Conservation (phyloP, 1,140 invertebrate genomes). For the Stegodyphus dumicola region DNA sequence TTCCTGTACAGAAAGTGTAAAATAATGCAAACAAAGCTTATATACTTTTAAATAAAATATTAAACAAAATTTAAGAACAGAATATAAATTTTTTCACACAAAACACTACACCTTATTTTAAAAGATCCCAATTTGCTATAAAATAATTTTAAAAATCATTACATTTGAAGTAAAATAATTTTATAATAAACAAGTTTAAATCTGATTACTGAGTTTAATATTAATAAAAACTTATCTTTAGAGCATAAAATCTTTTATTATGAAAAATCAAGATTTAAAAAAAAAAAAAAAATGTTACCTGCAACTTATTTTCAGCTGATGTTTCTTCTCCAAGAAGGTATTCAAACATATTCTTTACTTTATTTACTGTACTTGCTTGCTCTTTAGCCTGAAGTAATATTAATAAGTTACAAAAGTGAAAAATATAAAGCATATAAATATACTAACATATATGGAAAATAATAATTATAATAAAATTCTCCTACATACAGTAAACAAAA, state of each 20-base stretch:
- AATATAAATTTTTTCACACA: conserved; percentile 13
- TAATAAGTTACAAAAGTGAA: too few relatives aligned
- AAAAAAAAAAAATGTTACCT: conserved; percentile 65
- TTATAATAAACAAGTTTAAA: not conserved
- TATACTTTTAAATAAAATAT: conserved; percentile 24
- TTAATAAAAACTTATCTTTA: too few relatives aligned
- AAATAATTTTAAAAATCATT: not conserved
- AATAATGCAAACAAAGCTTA: not conserved
- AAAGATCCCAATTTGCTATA: too few relatives aligned
- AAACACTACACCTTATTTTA: too few relatives aligned
- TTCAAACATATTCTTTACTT: conserved; percentile 71
- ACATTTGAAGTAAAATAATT: not conserved
- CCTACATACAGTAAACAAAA: too few relatives aligned
- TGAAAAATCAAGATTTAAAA: not conserved
- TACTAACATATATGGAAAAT: too few relatives aligned
- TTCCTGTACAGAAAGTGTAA: not conserved
- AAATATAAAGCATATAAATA: too few relatives aligned
- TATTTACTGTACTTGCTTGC: conserved; percentile 68
- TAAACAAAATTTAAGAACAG: not conserved
- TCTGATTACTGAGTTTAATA: not conserved
- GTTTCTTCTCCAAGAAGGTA: conserved; percentile 62
- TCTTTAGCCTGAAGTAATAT: conserved; percentile 65
- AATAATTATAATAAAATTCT: too few relatives aligned
- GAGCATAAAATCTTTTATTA: too few relatives aligned
- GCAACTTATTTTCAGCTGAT: conserved; percentile 68